These are phyloP conservation scores for Acanthopleura granulata DNA, from an alignment of 2,888 invertebrate species.

Conservation along the genomic window DNA sequence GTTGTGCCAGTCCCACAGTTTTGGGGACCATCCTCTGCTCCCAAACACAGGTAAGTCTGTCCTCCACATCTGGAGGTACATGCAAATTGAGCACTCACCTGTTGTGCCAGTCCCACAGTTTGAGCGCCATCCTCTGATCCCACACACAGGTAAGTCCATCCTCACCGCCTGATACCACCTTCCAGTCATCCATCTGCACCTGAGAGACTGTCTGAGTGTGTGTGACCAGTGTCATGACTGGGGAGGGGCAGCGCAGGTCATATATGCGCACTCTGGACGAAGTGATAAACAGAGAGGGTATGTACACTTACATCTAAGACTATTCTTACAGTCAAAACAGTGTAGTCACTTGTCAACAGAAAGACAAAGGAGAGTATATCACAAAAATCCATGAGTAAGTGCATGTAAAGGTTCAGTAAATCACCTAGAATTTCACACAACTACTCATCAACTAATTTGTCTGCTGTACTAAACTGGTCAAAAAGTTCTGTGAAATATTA, in stretches of 20 bases:
- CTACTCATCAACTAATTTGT: too few species aligned
- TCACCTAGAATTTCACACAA: too few species aligned
- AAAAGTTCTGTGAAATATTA: too few species aligned
- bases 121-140: constrained; percentile 60
- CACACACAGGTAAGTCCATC: constrained; percentile 62
- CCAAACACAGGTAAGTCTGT: constrained; percentile 62
- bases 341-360: too few species aligned
- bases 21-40: constrained; percentile 41
- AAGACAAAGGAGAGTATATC: too few species aligned
- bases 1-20: neutral
- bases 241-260: constrained; percentile 43
- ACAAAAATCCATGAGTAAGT: too few species aligned
- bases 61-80: constrained; percentile 29
- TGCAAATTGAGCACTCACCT: constrained; percentile 41
- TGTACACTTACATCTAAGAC: neutral
- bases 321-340: too few species aligned
- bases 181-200: constrained; percentile 66
- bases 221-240: constrained; percentile 41
- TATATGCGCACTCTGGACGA: constrained; percentile 56
- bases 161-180: constrained; percentile 60
- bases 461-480: too few species aligned
- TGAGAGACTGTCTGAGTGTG: constrained; percentile 45
- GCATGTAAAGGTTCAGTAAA: too few species aligned
- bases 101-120: constrained; percentile 64
- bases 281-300: neutral